These are phyloP conservation scores for Eulimnadia texana DNA, from an alignment of 1,140 invertebrate species.

Conservation along the genomic window DNA sequence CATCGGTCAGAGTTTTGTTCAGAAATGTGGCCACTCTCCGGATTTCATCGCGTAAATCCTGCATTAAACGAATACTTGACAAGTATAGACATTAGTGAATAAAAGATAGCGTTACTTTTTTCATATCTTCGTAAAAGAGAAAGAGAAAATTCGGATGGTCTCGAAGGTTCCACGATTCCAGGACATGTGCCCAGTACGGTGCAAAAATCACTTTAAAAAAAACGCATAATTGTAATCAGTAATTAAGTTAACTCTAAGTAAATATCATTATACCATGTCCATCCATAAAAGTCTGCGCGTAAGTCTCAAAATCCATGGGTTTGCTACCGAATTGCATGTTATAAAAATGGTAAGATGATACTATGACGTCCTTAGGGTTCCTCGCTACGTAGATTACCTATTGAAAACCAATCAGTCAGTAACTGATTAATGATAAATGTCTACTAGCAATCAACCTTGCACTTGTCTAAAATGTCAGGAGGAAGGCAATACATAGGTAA, in stretches of 20 bases:
- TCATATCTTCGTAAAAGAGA: conserved; percentile 27
- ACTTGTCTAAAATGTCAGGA: background rate
- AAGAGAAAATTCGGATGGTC: conserved; percentile 25
- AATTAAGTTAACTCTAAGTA: too few species aligned
- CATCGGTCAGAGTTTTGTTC: conserved; percentile 24
- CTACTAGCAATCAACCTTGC: background rate
- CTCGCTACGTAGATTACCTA: background rate
- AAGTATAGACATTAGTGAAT: background rate
- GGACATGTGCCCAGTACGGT: conserved; percentile 16
- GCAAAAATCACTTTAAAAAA: background rate
- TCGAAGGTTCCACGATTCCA: conserved; percentile 23
- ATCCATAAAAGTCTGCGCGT: conserved; percentile 5
- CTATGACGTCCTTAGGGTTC: background rate
- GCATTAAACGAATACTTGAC: conserved; percentile 10
- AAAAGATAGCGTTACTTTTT: background rate
- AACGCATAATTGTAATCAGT: too few species aligned
- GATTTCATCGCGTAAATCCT: conserved; percentile 26
- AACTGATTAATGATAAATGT: background rate
- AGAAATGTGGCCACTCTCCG: conserved; percentile 29
- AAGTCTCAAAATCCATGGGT: conserved; percentile 25
- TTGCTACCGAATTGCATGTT: conserved; percentile 19
- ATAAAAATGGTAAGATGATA: background rate
- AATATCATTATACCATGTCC: conserved; percentile 12
- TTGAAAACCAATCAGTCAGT: background rate
- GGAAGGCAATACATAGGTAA: background rate